Base-by-base conservation (phyloP, 2,888 invertebrate species). In the Drosophila austrosaltans region DNA sequence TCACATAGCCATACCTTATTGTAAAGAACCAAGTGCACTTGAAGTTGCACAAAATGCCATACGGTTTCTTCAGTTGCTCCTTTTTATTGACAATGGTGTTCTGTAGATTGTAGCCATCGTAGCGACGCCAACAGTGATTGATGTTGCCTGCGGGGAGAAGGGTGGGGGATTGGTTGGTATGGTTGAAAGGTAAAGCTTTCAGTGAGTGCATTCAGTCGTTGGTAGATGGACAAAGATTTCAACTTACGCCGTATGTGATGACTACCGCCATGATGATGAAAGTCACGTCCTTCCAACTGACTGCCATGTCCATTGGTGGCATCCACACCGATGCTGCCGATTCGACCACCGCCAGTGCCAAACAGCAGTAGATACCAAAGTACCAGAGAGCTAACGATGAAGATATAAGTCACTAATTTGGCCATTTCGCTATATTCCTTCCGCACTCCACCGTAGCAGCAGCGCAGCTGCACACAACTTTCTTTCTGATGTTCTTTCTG, bases 1-100 rank as follows among this genome's bases (percentile, higher is more conserved):
- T 12, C 36, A 36, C 36, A 36, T 36, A 8, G 36, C 25, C 48
- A 48, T 48, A 91, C 91, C 85, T 91, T 68, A 89, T 90, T 77
- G 91, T 92, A 80, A 91, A 89, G 81, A 91, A 86, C 82, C 92
- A 90, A 74, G 92, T 91, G 83, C 91, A 91, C 78, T 92, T 92
- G 75, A 91, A 91, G 71, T 92, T 91, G 78, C 91, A 91, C 60
- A 91, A 66, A 66, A 91, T 92, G 75, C 91, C 91, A 60, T 89
- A 91, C 22, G 91, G 91, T 72, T 92, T 91, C 79, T 90, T 92
- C 69, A 91, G 69, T 71, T 92, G 90, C 70, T 90, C 86, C 82
- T 91, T 91, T 69, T 92, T 91, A 72, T 92, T 91, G 74, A 90
- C 83, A 59, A 91, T 66, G 28, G 88, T 89, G 63, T 90, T 91